These are phyloP conservation scores for Diarsia dahlii DNA, from an alignment of 2,888 invertebrate genomes.

Conservation along the genomic window DNA sequence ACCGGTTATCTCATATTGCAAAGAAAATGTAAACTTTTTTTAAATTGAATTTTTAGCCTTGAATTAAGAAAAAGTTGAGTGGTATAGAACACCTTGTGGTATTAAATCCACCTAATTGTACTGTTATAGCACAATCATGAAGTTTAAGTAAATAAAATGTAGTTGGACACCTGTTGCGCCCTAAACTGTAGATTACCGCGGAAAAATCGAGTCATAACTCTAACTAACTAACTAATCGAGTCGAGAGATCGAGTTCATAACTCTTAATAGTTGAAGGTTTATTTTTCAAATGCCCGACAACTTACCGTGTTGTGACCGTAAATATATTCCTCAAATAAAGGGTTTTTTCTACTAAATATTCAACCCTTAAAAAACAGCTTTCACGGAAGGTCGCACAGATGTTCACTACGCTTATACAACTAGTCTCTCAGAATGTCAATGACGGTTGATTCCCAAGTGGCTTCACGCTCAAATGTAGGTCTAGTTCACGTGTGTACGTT, in stretches of 20 bases:
- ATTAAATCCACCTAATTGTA: too few species aligned
- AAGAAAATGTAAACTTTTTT: too few species aligned
- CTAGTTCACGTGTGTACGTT: not conserved
- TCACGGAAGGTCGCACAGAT: not conserved
- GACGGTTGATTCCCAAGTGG: not conserved
- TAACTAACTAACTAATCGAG: too few species aligned
- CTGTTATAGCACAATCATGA: not conserved
- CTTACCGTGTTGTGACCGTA: too few species aligned
- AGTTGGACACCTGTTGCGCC: too few species aligned
- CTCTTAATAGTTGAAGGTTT: not conserved
- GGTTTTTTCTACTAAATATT: not conserved
- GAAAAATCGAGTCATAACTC: too few species aligned
- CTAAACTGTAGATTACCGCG: too few species aligned
- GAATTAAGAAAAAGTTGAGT: not conserved
- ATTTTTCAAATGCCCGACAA: too few species aligned
- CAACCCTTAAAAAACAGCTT: not conserved
- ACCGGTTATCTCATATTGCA: too few species aligned
- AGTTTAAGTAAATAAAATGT: not conserved
- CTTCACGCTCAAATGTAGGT: not conserved
- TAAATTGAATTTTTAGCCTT: too few species aligned
- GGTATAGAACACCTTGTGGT: too few species aligned
- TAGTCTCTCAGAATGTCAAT: not conserved
- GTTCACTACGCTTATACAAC: not conserved
- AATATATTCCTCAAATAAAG: not conserved
- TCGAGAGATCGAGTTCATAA: too few species aligned